Conservation (phyloP, 2,888 invertebrate genomes). For the Eilema griseolum region DNA sequence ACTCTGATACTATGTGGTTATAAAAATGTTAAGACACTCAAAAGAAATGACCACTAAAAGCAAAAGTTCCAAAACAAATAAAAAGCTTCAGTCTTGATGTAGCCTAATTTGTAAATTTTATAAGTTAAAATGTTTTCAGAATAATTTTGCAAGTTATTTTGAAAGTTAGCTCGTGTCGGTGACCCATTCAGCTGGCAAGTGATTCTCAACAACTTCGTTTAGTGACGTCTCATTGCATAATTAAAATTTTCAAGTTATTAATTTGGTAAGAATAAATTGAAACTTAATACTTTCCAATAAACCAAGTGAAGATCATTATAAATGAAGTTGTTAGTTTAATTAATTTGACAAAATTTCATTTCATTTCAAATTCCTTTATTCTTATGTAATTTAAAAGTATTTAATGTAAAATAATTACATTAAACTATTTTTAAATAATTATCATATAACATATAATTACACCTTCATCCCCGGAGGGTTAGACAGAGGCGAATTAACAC, state of each 20-base stretch:
- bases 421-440: no score
- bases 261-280: constrained; percentile 34
- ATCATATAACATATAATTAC: no score
- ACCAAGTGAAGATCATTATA: constrained; percentile 26
- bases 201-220: constrained; percentile 30
- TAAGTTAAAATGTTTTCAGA: constrained; percentile 20
- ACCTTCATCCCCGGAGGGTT: no score
- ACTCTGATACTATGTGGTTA: not conserved
- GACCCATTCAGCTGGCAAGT: constrained; percentile 6
- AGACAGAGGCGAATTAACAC: no score
- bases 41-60: constrained; percentile 2
- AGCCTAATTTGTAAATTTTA: constrained; percentile 19
- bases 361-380: not conserved
- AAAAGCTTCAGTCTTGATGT: constrained; percentile 10
- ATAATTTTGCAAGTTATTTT: constrained; percentile 30
- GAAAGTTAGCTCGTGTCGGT: constrained; percentile 24
- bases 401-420: no score
- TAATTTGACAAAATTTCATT: constrained; percentile 5
- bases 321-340: constrained; percentile 20
- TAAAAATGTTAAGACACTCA: not conserved
- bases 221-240: constrained; percentile 34
- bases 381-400: not conserved
- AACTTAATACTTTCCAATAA: constrained; percentile 25
- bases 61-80: constrained; percentile 7
- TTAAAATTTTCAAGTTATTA: constrained; percentile 38